Conservation (phyloP, 1,140 invertebrate species). For the Whitmania pigra region DNA sequence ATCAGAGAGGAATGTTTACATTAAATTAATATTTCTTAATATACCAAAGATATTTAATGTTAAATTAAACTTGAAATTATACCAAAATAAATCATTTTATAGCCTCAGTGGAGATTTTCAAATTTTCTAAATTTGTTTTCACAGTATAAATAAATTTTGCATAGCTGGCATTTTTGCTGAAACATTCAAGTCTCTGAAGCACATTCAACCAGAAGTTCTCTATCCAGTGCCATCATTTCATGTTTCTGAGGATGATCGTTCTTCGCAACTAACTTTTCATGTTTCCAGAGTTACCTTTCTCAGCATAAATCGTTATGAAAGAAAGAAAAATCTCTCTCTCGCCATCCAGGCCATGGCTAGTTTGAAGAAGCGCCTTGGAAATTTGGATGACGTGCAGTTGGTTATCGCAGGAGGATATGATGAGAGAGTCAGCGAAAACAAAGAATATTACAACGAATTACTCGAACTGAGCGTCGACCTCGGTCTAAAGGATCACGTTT, state of each 20-base stretch:
- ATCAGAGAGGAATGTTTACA: too few species aligned
- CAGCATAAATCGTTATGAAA: conserved; percentile 92
- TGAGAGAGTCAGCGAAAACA: conserved; percentile 71
- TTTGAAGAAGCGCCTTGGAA: conserved; percentile 28
- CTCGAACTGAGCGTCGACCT: conserved; percentile 52
- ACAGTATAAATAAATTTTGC: too few species aligned
- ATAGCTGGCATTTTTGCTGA: conserved; percentile 59
- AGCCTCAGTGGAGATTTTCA: neutral
- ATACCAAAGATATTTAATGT: too few species aligned
- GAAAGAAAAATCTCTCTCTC: conserved; percentile 82
- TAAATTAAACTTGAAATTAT: too few species aligned
- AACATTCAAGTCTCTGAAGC: conserved; percentile 61
- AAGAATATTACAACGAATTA: conserved; percentile 71
- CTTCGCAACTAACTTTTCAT: conserved; percentile 41
- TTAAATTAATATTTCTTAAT: too few species aligned
- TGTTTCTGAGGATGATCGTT: conserved; percentile 44
- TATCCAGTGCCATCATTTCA: conserved; percentile 84
- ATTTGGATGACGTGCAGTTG: conserved; percentile 58
- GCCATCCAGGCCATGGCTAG: conserved; percentile 57
- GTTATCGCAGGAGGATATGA: conserved; percentile 97
- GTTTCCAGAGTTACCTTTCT: conserved; percentile 50
- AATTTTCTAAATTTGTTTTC: neutral
- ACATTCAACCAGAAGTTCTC: conserved; percentile 57
- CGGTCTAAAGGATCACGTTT: conserved; percentile 58
- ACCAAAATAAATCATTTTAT: neutral